phyloP scores from a whole-genome alignment of 1,140 invertebrate genomes.

The Planococcus citri region DNA sequence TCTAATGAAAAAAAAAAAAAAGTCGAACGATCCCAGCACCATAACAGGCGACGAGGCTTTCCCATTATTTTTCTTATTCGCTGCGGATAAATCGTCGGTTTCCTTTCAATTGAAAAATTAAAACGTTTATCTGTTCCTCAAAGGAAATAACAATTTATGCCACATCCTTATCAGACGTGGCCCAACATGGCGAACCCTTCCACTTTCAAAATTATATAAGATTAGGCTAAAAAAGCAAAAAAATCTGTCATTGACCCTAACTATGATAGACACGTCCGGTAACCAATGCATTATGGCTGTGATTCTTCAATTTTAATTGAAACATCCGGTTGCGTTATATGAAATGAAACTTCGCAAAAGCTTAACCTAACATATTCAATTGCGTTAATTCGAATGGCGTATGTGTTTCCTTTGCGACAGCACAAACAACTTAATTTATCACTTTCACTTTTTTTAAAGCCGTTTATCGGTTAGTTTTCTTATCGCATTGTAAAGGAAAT shows the following conservation, averaged over 20 bases:
- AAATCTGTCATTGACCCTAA: slow-evolving; percentile 6
- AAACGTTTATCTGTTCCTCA: not conserved
- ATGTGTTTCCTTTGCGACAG: not conserved
- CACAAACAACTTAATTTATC: not conserved
- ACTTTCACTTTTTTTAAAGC: not conserved
- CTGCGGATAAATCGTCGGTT: no score
- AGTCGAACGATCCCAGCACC: no score
- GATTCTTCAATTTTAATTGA: not conserved
- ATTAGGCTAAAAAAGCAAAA: not conserved
- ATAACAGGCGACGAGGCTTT: no score
- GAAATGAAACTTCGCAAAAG: not conserved
- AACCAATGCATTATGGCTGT: slow-evolving; percentile 2
- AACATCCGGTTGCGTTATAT: not conserved
- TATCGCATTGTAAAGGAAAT: no score
- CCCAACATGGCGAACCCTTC: not conserved
- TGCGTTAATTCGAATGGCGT: not conserved
- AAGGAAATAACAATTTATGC: slow-evolving; percentile 7
- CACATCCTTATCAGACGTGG: slow-evolving; percentile 1
- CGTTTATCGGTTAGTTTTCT: not conserved
- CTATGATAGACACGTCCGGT: not conserved
- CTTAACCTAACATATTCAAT: not conserved
- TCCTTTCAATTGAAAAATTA: not conserved
- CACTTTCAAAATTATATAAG: not conserved
- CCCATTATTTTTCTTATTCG: no score
- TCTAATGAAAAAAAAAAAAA: no score